Conservation (phyloP, 2,113 vertebrate species). For the Chaetops frenatus region DNA sequence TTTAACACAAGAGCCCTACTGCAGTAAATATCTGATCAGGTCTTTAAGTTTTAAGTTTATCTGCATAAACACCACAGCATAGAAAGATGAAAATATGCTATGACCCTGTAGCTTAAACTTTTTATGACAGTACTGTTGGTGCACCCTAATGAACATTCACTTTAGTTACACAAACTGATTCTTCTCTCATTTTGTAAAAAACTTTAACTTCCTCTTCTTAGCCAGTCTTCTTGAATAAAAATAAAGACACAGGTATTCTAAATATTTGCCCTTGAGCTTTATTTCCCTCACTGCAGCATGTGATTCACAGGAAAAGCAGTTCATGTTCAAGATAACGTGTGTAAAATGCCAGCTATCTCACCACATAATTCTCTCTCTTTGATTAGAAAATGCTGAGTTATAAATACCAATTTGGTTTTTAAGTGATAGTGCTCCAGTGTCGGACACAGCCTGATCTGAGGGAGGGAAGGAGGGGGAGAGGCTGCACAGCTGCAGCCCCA, state of each 20-base stretch:
- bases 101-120: background rate
- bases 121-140: background rate
- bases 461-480: background rate
- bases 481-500: background rate
- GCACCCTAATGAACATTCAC: background rate
- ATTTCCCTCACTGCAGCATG: background rate
- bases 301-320: background rate
- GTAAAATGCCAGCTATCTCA: background rate
- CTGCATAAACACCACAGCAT: background rate
- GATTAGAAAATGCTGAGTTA: background rate
- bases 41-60: background rate
- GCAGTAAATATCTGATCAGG: background rate
- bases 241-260: background rate
- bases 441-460: background rate
- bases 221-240: background rate
- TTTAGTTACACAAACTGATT: background rate
- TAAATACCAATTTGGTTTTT: background rate
- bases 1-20: background rate
- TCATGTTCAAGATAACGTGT: background rate
- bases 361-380: background rate
- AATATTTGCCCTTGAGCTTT: background rate
- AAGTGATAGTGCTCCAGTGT: background rate
- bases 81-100: background rate
- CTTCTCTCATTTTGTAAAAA: background rate
- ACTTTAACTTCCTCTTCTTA: background rate